Evolutionary conservation across 2,113 vertebrate species (phyloP), one percentile per base, ranked within the genome.

Genomic region (Nematolebias whitei): DNA sequence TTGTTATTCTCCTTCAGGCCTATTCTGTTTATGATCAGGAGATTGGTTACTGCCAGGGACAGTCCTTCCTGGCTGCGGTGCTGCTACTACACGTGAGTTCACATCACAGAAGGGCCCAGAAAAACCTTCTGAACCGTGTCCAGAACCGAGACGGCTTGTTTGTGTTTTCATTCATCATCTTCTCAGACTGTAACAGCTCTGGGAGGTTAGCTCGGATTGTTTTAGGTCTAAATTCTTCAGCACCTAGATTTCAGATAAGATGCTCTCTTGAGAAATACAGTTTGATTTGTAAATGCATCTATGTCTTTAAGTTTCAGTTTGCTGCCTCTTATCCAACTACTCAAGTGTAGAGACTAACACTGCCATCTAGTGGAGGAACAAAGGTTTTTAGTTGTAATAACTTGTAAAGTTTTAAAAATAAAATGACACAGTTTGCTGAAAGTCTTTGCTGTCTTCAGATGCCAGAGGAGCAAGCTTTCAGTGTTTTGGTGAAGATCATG

Each of bases 401-500:
- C 26, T 58, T 5, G n/a, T 39, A 0, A 41, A 23, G 8, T 15
- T 43, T n/a, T 57, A 26, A 56, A 20, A 45, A 10, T 11, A 9
- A 41, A 15, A 5, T 15, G 9, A 9, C 9, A 9, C 4, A 57
- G 3, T 55, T 52, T 0, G 83, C 12, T 76, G 18, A 63, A 70
- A 80, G 24, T 47, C 11, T 57, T 15, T n/a, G 1, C 50, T 52
- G 59, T 55, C 26, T 32, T 69, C 85, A 99, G 98, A 99, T 99
- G 98, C 98, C 98, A 32, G 98, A 99, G 90, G 98, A 99, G 79
- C 98, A 99, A 89, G 96, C 97, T 4, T 99, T 99, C 88, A 98
- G 97, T 76, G 96, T 99, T 76, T 93, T 99, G 90, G 98, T 99
- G 80, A 99, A 98, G 93, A 99, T 99, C 91, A 99, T 99, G 98